Base-by-base conservation (phyloP, 1,140 invertebrate genomes). In the Dreissena rostriformis region DNA sequence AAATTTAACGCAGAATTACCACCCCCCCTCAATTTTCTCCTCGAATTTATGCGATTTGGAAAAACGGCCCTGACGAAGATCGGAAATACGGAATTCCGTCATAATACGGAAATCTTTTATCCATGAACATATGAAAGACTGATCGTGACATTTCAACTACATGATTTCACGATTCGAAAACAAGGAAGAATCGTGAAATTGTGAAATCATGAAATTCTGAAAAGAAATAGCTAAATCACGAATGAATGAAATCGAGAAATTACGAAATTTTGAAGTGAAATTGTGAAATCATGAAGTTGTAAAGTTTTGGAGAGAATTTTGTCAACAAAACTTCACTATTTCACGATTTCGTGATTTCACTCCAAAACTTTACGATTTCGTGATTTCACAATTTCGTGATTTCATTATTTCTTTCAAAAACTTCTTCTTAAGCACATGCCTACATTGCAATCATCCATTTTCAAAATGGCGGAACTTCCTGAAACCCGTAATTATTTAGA, bases 171-270 rank as follows among this genome's bases (percentile, higher is more conserved):
- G 53, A 57, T 57, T 57, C 19, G 12, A 57, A 57, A 57, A 57
- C 53, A 19, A 57, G 53, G 53, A 57, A 57, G 53, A 57, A 57
- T 57, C 53, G 53, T 57, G 53, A 57, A 57, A 57, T 57, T 57
- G 53, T 57, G 53, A 57, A 57, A 57, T 57, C 53, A 57, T 57
- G 53, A 57, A 57, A 57, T 57, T 57, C 53, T 57, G 53, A 57
- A 57, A 57, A 57, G 53, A 57, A 57, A 57, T 57, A 57, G 53
- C 53, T 57, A 57, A 57, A 57, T 57, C 53, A 57, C 53, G 53
- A 57, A 57, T 57, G 53, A 57, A 57, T 57, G 53, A 57, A 57
- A 57, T 57, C 53, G 53, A 57, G 53, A 57, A 57, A 57, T 57
- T 57, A 57, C 53, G 53, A 57, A 57, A 57, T 57, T 57, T 57